phyloP scores from a whole-genome alignment of 1,140 invertebrate species.

The Spodoptera litura region DNA sequence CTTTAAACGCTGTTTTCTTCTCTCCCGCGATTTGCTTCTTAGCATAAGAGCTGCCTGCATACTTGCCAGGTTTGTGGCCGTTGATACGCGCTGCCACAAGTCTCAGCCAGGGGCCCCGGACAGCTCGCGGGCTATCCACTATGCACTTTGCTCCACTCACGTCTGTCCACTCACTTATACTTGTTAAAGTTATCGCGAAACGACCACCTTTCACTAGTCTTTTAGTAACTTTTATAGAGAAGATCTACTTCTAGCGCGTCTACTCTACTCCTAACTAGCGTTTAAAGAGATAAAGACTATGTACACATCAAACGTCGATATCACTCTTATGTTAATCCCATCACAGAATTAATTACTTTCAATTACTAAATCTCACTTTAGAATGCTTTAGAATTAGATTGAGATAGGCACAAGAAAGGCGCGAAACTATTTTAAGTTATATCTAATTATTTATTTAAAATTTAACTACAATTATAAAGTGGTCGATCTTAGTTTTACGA shows the following conservation, averaged over 20 bases:
- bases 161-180: conserved; percentile 36
- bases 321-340: conserved; percentile 70
- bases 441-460: conserved; percentile 52
- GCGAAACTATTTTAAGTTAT: conserved; percentile 71
- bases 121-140: conserved; percentile 8
- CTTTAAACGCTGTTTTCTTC: conserved; percentile 90
- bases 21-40: conserved; percentile 93
- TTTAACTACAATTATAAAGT: conserved; percentile 48
- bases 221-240: conserved; percentile 49
- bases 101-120: conserved; percentile 51
- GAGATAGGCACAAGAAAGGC: conserved; percentile 84
- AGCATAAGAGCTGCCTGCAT: conserved; percentile 96
- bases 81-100: conserved; percentile 56
- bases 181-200: conserved; percentile 19
- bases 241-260: conserved; percentile 66
- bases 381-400: conserved; percentile 77
- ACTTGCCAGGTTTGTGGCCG: conserved; percentile 88
- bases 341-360: conserved; percentile 76
- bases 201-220: conserved; percentile 14
- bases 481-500: conserved; percentile 74
- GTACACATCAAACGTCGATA: conserved; percentile 63
- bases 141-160: conserved; percentile 30
- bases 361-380: conserved; percentile 66
- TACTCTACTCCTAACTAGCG: conserved; percentile 54
- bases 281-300: conserved; percentile 47